Percentiles rank a stretch among this genome's conserved stretches.
Evolutionary conservation across 2,113 vertebrate species (phyloP).

Genomic region (Varanus komodoensis): DNA sequence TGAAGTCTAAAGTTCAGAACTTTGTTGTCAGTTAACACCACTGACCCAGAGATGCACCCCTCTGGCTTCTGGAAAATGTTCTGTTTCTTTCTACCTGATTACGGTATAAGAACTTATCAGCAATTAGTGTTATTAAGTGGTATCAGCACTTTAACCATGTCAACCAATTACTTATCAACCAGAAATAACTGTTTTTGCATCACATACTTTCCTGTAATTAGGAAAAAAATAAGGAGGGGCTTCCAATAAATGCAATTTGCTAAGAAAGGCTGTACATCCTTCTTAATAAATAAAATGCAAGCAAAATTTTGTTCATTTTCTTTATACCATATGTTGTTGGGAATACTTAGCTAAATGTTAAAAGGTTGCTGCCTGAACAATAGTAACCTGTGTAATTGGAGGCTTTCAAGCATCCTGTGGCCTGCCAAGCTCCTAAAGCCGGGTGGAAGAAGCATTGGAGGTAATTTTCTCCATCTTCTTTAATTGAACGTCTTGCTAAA

Average conservation of each 20-base stretch:
- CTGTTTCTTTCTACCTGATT: not conserved
- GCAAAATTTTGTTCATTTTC: not conserved
- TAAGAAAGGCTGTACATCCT: conserved; percentile 12
- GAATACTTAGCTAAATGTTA: not conserved
- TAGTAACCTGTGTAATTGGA: no score
- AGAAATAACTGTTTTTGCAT: conserved; percentile 42
- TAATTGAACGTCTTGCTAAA: no score
- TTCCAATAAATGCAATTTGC: not conserved
- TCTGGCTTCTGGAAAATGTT: conserved; percentile 4
- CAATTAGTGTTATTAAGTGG: conserved; percentile 20
- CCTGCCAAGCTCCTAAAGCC: no score
- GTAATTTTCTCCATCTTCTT: no score
- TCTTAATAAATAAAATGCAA: conserved; percentile 29
- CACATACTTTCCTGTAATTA: conserved; percentile 24
- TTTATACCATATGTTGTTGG: not conserved
- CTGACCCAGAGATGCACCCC: not conserved
- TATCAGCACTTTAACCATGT: conserved; percentile 20
- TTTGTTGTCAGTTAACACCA: not conserved
- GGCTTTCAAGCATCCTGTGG: no score
- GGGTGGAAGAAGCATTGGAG: no score
- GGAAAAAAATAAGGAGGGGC: not conserved
- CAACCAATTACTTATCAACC: conserved; percentile 15
- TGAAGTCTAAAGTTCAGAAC: not conserved
- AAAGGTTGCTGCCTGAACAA: no score
- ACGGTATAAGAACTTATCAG: conserved; percentile 10